Conservation (phyloP, 2,888 invertebrate genomes). For the Lycia hirtaria region DNA sequence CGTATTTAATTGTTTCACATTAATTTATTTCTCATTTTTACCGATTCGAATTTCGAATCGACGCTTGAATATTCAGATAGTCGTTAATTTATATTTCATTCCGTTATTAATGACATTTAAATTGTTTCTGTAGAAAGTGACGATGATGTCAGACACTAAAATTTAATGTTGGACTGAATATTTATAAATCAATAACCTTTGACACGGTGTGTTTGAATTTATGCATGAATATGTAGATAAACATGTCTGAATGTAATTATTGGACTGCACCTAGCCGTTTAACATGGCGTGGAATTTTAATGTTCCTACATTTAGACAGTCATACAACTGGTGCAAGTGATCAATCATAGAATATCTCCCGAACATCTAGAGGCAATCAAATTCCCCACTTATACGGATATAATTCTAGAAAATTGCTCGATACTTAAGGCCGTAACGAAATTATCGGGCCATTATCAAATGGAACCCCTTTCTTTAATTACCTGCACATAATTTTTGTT, state of each 20-base stretch:
- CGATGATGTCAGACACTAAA: constrained; percentile 28
- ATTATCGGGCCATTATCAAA: constrained; percentile 80
- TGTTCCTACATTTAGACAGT: constrained; percentile 18
- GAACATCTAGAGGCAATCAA: constrained; percentile 68
- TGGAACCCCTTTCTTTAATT: constrained; percentile 83
- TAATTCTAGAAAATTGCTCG: constrained; percentile 79
- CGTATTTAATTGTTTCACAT: constrained; percentile 73
- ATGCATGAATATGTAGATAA: constrained; percentile 25
- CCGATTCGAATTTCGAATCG: constrained; percentile 33
- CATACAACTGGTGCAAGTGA: constrained; percentile 51
- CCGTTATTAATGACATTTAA: constrained; percentile 36
- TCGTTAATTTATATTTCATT: constrained; percentile 36
- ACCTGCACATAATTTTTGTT: constrained; percentile 78
- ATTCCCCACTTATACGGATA: constrained; percentile 67
- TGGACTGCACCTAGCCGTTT: constrained; percentile 22
- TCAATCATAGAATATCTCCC: constrained; percentile 67
- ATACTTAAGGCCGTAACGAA: constrained; percentile 62
- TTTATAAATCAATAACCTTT: constrained; percentile 37
- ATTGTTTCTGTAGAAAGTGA: constrained; percentile 39
- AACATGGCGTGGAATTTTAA: constrained; percentile 25
- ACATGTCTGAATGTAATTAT: constrained; percentile 11
- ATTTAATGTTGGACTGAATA: constrained; percentile 33
- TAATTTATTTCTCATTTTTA: constrained; percentile 65
- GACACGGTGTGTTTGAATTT: constrained; percentile 29
- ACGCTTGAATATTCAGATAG: constrained; percentile 41